Base-by-base conservation (phyloP, 2,113 vertebrate species). In the Acanthochromis polyacanthus region DNA sequence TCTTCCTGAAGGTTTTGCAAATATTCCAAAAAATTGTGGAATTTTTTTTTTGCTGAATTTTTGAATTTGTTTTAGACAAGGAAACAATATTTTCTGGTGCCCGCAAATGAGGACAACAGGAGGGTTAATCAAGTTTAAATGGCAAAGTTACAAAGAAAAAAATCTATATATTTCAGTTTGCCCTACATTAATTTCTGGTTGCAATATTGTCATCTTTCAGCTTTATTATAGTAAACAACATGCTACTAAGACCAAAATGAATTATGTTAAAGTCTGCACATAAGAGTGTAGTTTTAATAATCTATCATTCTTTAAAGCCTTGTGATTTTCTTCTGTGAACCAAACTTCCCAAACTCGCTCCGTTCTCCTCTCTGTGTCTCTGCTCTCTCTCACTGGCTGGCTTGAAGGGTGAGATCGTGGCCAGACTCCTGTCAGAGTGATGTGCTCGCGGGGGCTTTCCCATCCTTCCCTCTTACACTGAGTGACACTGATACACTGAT, bases 341-440 rank as follows among this genome's bases (percentile, higher is more conserved):
- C 23, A 28, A 28, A 55, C 46, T 62, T 43, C 40, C 2, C 23
- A 12, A 11, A 55, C 56, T 36, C 16, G 50, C 15, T 4, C 45
- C 16, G 32, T 48, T 61, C 28, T 57, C 20, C 70, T 56, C 82
- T 73, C 48, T 28, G n/a, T 53, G 17, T 5, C 48, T 19, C 17
- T 23, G 40, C 51, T 58, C 57, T 78, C 78, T 88, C 75, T 88
- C 77, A 68, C 79, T 82, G 68, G 8, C 53, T 38, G 83, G 81
- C 67, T 89, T 80, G 78, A 74, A 88, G 86, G 89, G 81, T 64
- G 66, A 88, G 82, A 91, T 73, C 73, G 90, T 87, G 91, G 88
- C 91, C 92, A 94, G 88, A 88, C 88, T 92, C 86, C 85, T 91
- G 91, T 94, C 93, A 93, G 79, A 86, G 84, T 93, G 92, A 88